Conservation (phyloP, 2,113 vertebrate species). For the Corythornis vintsioides region DNA sequence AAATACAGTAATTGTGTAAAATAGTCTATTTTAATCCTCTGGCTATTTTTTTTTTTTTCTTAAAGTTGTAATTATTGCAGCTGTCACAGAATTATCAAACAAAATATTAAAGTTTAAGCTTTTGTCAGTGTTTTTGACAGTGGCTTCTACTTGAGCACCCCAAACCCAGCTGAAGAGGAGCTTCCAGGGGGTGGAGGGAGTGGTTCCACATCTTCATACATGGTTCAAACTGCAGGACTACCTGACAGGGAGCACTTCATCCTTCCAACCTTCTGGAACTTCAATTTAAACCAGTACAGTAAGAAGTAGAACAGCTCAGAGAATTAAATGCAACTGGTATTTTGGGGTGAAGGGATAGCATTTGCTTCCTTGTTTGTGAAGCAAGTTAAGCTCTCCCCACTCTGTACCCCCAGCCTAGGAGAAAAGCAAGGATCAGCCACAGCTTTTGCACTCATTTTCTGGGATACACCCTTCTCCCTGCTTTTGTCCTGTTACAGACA, state of each 20-base stretch:
- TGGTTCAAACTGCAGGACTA: background rate
- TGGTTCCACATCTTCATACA: background rate
- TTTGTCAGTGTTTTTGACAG: background rate
- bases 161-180: background rate
- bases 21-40: background rate
- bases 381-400: background rate
- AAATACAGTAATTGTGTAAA: background rate
- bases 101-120: background rate
- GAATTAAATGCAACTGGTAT: background rate
- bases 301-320: background rate
- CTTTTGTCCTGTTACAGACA: background rate
- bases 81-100: background rate
- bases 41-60: background rate
- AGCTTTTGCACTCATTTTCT: background rate
- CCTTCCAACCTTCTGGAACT: background rate
- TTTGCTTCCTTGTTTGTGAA: background rate
- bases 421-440: background rate
- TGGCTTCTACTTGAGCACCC: background rate
- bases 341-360: background rate
- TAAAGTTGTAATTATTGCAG: background rate
- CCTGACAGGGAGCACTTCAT: accelerated
- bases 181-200: background rate
- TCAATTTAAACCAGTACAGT: background rate
- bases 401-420: background rate
- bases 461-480: background rate